Conservation (phyloP, 2,113 vertebrate genomes). For the Corvus moneduloides region DNA sequence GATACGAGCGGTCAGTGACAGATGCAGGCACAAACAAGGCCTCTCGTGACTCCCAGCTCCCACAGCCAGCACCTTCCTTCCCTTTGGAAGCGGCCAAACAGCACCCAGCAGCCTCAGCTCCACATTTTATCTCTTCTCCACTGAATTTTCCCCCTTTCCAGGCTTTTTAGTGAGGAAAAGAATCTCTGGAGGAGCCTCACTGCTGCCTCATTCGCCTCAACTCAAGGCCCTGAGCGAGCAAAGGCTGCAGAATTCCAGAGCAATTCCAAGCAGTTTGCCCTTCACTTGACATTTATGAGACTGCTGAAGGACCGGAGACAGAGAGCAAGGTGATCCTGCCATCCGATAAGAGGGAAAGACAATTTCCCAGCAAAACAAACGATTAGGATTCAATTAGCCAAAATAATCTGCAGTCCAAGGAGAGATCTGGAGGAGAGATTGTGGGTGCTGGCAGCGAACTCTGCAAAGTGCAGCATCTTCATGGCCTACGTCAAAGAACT, state of each 20-base stretch:
- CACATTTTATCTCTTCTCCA: too few relatives aligned
- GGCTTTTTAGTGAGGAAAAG: background rate
- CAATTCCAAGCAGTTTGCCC: background rate
- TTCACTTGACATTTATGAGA: slow-evolving; percentile 28
- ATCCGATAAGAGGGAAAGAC: background rate
- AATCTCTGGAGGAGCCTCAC: background rate
- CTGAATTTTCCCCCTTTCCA: background rate
- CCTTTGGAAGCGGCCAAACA: background rate
- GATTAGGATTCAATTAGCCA: background rate
- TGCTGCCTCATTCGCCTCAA: background rate
- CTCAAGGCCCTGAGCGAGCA: background rate
- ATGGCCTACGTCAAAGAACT: background rate
- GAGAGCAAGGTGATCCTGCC: background rate
- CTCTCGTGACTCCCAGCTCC: background rate
- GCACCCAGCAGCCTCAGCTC: background rate
- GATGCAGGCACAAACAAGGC: background rate
- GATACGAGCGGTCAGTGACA: background rate
- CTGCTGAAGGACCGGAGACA: background rate
- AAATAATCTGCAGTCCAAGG: background rate
- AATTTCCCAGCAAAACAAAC: slow-evolving; percentile 18
- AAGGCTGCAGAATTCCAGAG: background rate
- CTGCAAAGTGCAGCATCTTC: background rate
- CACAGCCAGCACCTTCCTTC: background rate
- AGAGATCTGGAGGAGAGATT: background rate
- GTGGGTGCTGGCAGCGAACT: background rate